These are phyloP conservation scores for Odontothrips loti DNA, from an alignment of 2,888 invertebrate species.

Conservation along the genomic window DNA sequence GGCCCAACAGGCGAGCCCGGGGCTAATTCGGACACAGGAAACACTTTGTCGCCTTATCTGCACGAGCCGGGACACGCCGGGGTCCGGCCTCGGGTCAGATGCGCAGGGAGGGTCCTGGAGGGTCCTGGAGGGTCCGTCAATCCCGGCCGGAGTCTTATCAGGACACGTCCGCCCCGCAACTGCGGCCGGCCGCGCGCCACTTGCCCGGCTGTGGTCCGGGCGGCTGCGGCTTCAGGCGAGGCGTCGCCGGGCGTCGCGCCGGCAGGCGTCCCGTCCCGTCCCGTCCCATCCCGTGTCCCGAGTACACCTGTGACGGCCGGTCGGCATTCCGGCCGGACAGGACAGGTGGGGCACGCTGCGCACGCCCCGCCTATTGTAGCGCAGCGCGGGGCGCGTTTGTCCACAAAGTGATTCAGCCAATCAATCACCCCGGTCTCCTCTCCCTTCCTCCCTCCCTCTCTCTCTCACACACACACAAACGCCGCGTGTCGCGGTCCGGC, in stretches of 20 bases:
- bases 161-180: neutral
- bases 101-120: neutral
- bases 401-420: neutral
- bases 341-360: neutral
- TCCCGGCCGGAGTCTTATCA: no score
- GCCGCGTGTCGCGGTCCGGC: neutral
- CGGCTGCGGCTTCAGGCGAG: neutral
- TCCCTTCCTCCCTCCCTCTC: no score
- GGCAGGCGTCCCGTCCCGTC: neutral
- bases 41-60: constrained; percentile 1
- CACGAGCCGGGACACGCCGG: neutral
- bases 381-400: neutral
- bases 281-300: neutral
- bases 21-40: neutral
- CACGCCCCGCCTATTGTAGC: neutral
- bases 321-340: neutral
- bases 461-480: neutral
- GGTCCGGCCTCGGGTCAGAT: neutral
- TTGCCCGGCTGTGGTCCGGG: neutral
- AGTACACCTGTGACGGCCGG: neutral
- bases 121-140: neutral
- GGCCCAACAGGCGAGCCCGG: neutral
- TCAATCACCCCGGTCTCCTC: neutral
- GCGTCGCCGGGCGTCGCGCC: neutral
- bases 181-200: neutral